phyloP scores from a whole-genome alignment of 2,888 invertebrate species.

The Hirudinaria manillensis region DNA sequence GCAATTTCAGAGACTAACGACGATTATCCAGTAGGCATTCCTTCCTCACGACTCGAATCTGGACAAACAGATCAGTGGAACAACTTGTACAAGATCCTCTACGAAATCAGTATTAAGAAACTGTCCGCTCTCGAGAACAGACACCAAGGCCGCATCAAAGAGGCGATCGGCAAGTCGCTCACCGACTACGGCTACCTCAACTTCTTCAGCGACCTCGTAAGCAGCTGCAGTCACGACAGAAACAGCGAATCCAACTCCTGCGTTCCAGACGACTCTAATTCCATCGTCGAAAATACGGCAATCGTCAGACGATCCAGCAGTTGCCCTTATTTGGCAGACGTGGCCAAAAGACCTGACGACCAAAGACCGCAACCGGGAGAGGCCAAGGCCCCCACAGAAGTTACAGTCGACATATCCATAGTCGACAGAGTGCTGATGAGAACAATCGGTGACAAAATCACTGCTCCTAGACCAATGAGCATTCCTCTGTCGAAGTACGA shows the following conservation, averaged over 20 bases:
- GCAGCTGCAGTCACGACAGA: neutral
- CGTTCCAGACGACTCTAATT: neutral
- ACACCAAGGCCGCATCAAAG: slow-evolving; percentile 1
- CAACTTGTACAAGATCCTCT: slow-evolving; percentile 21
- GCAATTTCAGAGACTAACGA: neutral
- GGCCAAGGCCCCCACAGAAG: neutral
- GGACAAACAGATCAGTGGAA: neutral
- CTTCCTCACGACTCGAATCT: neutral
- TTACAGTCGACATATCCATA: neutral
- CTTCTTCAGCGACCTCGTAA: neutral
- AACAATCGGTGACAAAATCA: neutral
- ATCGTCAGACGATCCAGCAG: slow-evolving; percentile 2
- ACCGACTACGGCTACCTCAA: slow-evolving; percentile 2
- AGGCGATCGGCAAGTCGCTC: neutral
- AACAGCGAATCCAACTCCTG: neutral
- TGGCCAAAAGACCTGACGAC: neutral
- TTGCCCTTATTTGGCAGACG: slow-evolving; percentile 3
- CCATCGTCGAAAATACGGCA: neutral
- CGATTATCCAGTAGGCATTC: neutral
- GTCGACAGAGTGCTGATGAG: neutral
- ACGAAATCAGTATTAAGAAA: slow-evolving; percentile 19
- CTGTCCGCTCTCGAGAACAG: neutral
- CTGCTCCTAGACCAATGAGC: neutral
- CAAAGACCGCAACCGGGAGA: neutral
- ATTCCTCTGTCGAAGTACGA: neutral